Evolutionary conservation across 2,888 invertebrate species (phyloP), one percentile per base, ranked within the genome.

Genomic region (Drosophila peninsularis): DNA sequence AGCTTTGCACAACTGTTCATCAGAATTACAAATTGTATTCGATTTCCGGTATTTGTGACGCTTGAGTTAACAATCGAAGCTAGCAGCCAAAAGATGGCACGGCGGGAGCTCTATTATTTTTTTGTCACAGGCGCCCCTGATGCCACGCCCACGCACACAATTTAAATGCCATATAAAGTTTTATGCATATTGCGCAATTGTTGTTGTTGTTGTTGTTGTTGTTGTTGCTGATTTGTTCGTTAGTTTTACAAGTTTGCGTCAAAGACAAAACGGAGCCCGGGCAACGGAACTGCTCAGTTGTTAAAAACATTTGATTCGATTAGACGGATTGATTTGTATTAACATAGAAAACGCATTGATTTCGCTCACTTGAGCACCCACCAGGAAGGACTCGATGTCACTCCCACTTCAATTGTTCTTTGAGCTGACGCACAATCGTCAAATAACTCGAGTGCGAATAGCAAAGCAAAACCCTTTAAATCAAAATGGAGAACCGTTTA

Each of bases 1-100:
- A 86, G 89, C 88, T 83, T 70, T 71, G 78, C 72, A 75, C 85
- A 72, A 84, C 76, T 84, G 88, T 90, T 82, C 83, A 90, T 90
- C 86, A 84, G 86, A 90, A 90, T 90, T 91, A 88, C 91, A 91
- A 90, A 90, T 90, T 90, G 89, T 89, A 83, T 90, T 90, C 90
- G 90, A 90, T 90, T 91, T 91, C 90, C 90, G 90, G 90, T 79
- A 90, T 90, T 90, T 90, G 89, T 80, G 81, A 88, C 80, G 89
- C 90, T 83, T 88, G 84, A 90, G 81, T 88, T 90, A 91, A 86
- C 91, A 85, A 77, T 69, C 81, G 80, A 85, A 90, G 82, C 79
- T 81, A 79, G 75, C 79, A 79, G 81, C 65, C 76, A 37, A 73
- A 78, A 82, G 24, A 41, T 17, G 54, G 54, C 17, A 19, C 30